These are phyloP conservation scores for Lasius platythorax DNA, from an alignment of 2,888 invertebrate species.

Conservation along the genomic window DNA sequence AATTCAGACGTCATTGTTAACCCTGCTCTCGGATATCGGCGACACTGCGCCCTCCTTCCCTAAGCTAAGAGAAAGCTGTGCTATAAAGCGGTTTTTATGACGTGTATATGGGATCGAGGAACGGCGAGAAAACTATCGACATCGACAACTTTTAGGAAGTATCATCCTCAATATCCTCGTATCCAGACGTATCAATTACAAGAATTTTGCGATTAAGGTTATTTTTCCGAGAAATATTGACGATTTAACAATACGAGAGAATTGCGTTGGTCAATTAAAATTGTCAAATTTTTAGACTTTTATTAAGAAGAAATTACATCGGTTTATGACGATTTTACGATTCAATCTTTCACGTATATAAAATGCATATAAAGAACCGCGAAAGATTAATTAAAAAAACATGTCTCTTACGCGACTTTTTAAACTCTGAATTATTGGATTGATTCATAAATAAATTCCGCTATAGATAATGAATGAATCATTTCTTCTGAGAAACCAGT, in stretches of 20 bases:
- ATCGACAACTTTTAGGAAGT: not conserved
- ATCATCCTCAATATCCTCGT: not conserved
- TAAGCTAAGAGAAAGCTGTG: constrained; percentile 33
- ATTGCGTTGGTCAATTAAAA: not conserved
- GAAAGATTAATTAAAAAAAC: not conserved
- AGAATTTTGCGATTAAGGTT: not conserved
- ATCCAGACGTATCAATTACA: constrained; percentile 29
- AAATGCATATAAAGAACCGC: not conserved
- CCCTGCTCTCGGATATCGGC: constrained; percentile 24
- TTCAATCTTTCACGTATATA: not conserved
- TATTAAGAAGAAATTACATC: not conserved
- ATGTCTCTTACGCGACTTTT: not conserved
- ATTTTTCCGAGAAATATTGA: not conserved
- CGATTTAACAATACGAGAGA: not conserved
- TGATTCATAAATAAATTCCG: too few species aligned
- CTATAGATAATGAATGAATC: too few species aligned
- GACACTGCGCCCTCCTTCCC: not conserved
- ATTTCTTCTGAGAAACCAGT: too few species aligned
- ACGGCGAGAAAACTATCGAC: constrained; percentile 6
- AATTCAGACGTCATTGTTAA: constrained; percentile 42
- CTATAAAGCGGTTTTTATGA: constrained; percentile 5
- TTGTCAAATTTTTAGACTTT: not conserved
- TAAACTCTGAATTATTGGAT: not conserved
- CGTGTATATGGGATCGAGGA: not conserved
- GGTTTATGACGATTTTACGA: not conserved